Evolutionary conservation across 1,140 invertebrate species (phyloP).

Genomic region (Caerostris darwini): DNA sequence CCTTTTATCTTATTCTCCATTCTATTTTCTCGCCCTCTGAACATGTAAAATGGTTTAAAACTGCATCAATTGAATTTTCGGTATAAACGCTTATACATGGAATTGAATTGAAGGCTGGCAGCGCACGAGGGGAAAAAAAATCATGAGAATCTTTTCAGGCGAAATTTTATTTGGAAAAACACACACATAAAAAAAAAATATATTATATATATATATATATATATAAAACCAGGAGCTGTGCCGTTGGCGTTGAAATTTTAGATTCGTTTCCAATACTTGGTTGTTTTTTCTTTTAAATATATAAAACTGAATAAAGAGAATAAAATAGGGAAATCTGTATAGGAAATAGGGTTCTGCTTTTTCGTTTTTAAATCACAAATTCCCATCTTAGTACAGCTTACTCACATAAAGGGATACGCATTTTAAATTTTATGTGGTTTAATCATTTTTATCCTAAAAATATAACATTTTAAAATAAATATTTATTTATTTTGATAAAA

Average conservation of each 20-base stretch:
- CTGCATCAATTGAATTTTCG: constrained; percentile 35
- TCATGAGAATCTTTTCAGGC: not conserved
- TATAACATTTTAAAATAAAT: too few species aligned
- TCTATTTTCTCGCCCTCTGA: not conserved
- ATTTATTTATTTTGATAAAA: too few species aligned
- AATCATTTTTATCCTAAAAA: too few species aligned
- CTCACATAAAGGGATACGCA: not conserved
- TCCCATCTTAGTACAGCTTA: not conserved
- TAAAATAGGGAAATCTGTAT: not conserved
- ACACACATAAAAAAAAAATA: not conserved
- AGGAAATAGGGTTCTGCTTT: not conserved
- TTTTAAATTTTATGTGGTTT: too few species aligned
- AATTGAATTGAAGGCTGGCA: not conserved
- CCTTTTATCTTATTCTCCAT: not conserved
- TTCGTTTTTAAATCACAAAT: not conserved
- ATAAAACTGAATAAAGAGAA: not conserved
- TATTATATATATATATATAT: too few species aligned
- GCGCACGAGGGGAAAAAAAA: not conserved
- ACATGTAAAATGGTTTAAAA: constrained; percentile 24
- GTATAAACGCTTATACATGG: constrained; percentile 1
- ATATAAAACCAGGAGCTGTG: not conserved
- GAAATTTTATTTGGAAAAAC: constrained; percentile 8
- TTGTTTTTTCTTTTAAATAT: not conserved
- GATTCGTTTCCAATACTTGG: not conserved
- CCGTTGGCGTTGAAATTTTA: not conserved